These are phyloP conservation scores for Drosophila novamexicana DNA, from an alignment of 1,140 invertebrate genomes.

Conservation along the genomic window DNA sequence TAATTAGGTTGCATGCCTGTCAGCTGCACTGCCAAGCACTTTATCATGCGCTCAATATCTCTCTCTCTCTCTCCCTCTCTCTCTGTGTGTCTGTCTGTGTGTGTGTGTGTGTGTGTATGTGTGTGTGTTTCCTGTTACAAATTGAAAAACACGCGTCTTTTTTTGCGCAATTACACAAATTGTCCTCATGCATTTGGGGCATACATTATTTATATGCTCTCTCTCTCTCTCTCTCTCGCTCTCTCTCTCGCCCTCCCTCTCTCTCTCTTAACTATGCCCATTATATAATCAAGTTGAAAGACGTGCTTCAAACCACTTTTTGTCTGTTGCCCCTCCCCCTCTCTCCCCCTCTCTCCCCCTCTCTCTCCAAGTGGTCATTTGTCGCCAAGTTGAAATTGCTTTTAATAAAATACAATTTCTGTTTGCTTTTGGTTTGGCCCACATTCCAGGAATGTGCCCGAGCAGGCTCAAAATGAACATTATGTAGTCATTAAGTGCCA, in stretches of 20 bases:
- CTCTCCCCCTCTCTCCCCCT: neutral
- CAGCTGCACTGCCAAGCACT: neutral
- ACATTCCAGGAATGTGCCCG: constrained; percentile 55
- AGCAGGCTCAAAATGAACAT: constrained; percentile 50
- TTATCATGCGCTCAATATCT: neutral
- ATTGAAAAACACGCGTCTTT: constrained; percentile 1
- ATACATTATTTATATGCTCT: constrained; percentile 49
- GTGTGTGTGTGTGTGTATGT: neutral
- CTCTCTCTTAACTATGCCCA: constrained; percentile 19
- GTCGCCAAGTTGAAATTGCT: constrained; percentile 76
- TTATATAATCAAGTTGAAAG: constrained; percentile 59
- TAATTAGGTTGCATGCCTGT: constrained; percentile 63
- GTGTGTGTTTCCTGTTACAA: constrained; percentile 1
- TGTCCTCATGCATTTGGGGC: constrained; percentile 21
- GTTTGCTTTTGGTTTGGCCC: constrained; percentile 58
- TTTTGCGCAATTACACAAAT: constrained; percentile 48
- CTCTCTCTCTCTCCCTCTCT: too few relatives aligned
- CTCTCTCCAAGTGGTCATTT: constrained; percentile 55
- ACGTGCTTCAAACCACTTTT: constrained; percentile 57
- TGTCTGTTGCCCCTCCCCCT: neutral
- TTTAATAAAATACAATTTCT: constrained; percentile 77
- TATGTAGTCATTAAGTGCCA: constrained; percentile 72
- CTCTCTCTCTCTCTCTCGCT: too few relatives aligned
- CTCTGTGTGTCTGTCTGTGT: neutral
- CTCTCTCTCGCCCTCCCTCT: too few relatives aligned